Percentiles rank a stretch among this genome's conserved stretches.
phyloP scores from a whole-genome alignment of 2,797 vertebrate species.

The Phataginus tricuspis region DNA sequence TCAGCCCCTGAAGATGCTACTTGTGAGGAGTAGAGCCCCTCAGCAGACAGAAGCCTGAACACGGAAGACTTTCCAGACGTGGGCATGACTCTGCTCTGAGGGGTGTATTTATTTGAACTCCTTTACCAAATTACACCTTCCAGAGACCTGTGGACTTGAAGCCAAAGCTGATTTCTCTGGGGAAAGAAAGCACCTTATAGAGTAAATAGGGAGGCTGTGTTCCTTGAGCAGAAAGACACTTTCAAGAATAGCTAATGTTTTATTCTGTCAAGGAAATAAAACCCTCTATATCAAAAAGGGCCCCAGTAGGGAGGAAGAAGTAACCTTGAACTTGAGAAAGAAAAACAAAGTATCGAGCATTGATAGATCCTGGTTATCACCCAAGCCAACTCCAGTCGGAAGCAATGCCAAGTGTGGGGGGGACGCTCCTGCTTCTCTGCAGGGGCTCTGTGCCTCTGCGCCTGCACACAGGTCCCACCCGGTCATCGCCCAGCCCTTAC shows the following conservation, averaged over 20 bases:
- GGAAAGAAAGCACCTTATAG: background rate
- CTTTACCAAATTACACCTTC: background rate
- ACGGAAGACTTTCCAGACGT: background rate
- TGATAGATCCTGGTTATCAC: background rate
- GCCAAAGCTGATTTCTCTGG: background rate
- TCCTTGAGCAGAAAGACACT: background rate
- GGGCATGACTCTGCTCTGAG: background rate
- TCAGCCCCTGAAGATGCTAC: background rate
- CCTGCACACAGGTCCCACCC: accelerated
- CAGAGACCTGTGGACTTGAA: background rate
- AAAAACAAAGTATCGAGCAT: background rate
- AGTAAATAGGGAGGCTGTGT: background rate
- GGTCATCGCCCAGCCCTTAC: background rate
- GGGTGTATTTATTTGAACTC: background rate
- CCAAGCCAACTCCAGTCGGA: background rate
- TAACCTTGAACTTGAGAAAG: background rate
- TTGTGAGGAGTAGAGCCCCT: background rate
- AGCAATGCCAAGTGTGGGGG: background rate
- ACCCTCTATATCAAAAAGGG: background rate
- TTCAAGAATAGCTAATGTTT: background rate
- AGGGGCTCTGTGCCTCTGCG: accelerated
- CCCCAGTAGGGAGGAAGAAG: background rate
- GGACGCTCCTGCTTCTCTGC: accelerated
- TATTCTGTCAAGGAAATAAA: background rate
- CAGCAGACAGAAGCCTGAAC: background rate